Base-by-base conservation (phyloP, 2,113 vertebrate species). In the Chlorodrepanis virens region DNA sequence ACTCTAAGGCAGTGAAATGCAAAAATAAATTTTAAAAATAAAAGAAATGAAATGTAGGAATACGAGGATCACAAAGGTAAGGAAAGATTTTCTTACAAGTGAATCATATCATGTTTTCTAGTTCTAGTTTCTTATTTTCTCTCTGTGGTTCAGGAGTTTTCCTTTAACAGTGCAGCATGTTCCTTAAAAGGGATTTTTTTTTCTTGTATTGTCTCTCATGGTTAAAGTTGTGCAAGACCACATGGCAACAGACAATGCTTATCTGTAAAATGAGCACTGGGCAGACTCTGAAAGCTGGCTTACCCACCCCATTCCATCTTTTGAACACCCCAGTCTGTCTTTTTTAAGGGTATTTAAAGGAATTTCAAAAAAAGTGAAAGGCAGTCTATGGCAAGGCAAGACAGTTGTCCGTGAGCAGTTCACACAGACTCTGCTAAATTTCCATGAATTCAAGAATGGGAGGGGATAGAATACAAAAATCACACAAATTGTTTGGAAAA, bases 381-480 rank as follows among this genome's bases (percentile, higher is more conserved):
- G 10, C 4, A 9, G 7, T 21, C 7, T 33, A 21, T 50, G 27
- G 28, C 20, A 61, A 72, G 10, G 19, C 10, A 19, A 67, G 37
- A 24, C 11, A 60, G 25, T 3, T 86, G 7, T n/a, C 42, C 0
- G 0, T 33, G 11, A 19, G 29, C 0, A 0, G 21, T 24, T 78
- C 23, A 44, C 1, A 0, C 1, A 1, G 27, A 14, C 5, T 68
- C 11, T 70, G 20, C 3, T 16, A 27, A 14, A 71, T 60, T 78
- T 60, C 57, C 6, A 37, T 27, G 6, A 54, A 60, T 14, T 63
- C 8, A n/a, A 37, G 12, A 64, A 21, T 29, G 8, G 2, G 9
- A 87, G 4, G 6, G 5, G 3, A 13, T 17, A 35, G 28, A 57
- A 80, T 10, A 65, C 5, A 82, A 72, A 90, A 57, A 4, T 40